A percentile compares a stretch with the other conserved stretches of the same genome.
These are phyloP conservation scores for Stenolophus ochropezus DNA, from an alignment of 2,888 invertebrate species.

Conservation along the genomic window DNA sequence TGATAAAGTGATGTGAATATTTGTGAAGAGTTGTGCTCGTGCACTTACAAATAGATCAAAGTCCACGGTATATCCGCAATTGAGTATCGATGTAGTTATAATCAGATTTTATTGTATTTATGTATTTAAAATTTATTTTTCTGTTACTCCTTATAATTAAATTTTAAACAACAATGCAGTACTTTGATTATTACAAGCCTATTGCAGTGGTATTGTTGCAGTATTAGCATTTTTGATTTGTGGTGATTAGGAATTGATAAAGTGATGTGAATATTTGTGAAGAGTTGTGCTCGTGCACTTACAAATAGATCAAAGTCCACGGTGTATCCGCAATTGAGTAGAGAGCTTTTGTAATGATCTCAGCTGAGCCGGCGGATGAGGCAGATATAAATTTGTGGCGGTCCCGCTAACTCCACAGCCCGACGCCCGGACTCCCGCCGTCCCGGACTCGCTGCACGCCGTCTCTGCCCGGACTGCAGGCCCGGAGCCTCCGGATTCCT, in stretches of 20 bases:
- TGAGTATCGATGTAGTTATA: no score
- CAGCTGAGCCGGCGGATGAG: conserved; percentile 74
- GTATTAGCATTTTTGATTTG: no score
- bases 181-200: no score
- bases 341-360: conserved; percentile 75
- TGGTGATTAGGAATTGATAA: not conserved
- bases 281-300: conserved; percentile 63
- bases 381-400: conserved; percentile 75
- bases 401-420: conserved; percentile 71
- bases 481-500: not conserved
- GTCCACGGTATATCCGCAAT: conserved; percentile 73
- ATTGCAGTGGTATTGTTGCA: no score
- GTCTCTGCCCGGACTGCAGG: not conserved
- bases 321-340: conserved; percentile 74
- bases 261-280: not conserved
- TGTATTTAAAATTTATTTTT: no score
- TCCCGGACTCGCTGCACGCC: not conserved
- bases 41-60: conserved; percentile 74
- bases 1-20: not conserved
- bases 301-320: conserved; percentile 74
- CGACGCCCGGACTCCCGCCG: not conserved
- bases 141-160: no score
- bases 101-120: no score
- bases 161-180: no score
- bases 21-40: no score